A percentile compares a stretch with the other conserved stretches of the same genome.
phyloP scores from a whole-genome alignment of 92 coral and sea anemone species.

The Bergia sp. region DNA sequence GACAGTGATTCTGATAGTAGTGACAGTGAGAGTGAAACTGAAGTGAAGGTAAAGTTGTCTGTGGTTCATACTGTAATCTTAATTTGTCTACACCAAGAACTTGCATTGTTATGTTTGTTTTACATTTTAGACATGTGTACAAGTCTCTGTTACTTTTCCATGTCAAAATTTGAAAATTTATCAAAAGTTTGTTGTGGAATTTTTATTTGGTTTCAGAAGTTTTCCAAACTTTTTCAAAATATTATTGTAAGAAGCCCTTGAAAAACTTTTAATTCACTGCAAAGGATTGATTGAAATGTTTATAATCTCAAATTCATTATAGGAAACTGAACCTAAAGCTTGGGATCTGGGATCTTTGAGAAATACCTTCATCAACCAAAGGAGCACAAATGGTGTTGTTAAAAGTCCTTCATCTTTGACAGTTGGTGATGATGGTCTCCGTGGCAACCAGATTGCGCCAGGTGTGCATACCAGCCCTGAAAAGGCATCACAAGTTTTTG shows the following conservation, averaged over 20 bases:
- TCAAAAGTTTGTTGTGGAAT: no score
- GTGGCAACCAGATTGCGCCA: conserved; percentile 85
- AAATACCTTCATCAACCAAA: conserved; percentile 28
- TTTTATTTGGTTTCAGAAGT: no score
- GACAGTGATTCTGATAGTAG: conserved; percentile 91
- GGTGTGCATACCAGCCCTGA: conserved; percentile 64
- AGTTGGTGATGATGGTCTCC: conserved; percentile 81
- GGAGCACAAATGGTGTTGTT: conserved; percentile 42
- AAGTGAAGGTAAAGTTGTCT: conserved; percentile 55
- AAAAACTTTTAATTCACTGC: no score
- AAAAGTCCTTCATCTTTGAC: conserved; percentile 55
- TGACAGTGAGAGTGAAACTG: conserved; percentile 91
- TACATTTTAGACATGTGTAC: no score
- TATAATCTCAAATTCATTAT: conserved; percentile 12
- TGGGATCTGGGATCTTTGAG: conserved; percentile 62
- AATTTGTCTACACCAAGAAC: no score
- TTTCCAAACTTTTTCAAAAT: no score
- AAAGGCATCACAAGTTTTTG: background rate
- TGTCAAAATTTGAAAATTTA: no score
- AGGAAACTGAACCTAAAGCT: conserved; percentile 42
- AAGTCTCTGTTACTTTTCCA: no score
- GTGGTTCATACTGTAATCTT: background rate
- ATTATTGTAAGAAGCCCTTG: no score
- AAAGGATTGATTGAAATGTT: background rate
- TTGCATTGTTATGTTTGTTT: no score